Evolutionary conservation across 2,888 invertebrate species (phyloP), one percentile per base, ranked within the genome.

Genomic region (Aleiodes alternator): DNA sequence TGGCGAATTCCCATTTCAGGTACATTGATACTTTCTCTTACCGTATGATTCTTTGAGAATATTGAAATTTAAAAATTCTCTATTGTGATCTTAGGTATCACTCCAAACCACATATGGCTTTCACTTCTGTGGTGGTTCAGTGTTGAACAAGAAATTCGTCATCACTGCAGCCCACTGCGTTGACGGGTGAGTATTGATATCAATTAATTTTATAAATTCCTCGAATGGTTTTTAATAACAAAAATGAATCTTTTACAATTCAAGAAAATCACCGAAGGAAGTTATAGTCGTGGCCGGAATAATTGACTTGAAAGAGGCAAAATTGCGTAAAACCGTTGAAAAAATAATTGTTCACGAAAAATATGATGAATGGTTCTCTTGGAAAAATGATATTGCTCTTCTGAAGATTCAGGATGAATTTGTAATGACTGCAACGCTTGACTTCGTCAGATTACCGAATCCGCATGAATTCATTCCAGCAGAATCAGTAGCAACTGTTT

Each of bases 381-480:
- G 75, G 77, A 38, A 66, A 14, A 84, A 87, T 69, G 88, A 87
- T 61, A 84, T 87, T 16, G 86, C 87, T 31, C 68, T 87, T 7
- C 53, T 87, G 12, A 83, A 82, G 79, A 69, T 79, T 6, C 29
- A 64, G 50, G n/a, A n/a, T 12, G 61, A 48, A 76, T 91, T 66
- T 92, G 92, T 75, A 90, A 87, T 76, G 92, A 92, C 0, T 80
- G 90, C 61, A 0, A 87, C 86, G 0, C 88, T 91, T 0, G 86
- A 89, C 38, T 85, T 91, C 0, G 90, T 92, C 0, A 81, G 87
- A 7, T 83, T 94, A 82, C 89, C 91, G 5, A 85, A 87, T 0
- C 57, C 79, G 0, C 87, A 86, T 11, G 73, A 79, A 5, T 53
- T 12, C 2, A 11, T 84, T 31, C 51, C 76, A 0, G 68, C 79